A percentile compares a stretch with the other conserved stretches of the same genome.
Conservation (phyloP, 2,797 vertebrate species). For the Danionella dracula region DNA sequence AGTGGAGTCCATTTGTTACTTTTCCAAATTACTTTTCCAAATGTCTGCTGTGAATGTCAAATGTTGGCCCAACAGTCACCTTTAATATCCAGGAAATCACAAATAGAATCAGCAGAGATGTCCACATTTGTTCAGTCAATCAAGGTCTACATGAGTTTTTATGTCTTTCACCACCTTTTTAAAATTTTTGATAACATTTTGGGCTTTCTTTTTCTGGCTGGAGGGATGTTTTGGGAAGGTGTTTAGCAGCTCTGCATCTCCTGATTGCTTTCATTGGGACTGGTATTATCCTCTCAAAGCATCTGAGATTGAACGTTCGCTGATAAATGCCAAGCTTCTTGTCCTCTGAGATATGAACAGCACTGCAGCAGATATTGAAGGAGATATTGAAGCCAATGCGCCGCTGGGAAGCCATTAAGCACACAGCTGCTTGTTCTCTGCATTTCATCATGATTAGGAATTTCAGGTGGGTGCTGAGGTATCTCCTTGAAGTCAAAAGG, state of each 20-base stretch:
- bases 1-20: no score
- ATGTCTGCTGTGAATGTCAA: no score
- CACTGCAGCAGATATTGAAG: conserved; percentile 19
- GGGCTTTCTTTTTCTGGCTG: not conserved
- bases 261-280: conserved; percentile 45
- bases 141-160: no score
- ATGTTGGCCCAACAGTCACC: no score
- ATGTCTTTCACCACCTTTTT: no score
- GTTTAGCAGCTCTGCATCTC: conserved; percentile 37
- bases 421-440: not conserved
- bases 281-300: conserved; percentile 11
- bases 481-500: not conserved
- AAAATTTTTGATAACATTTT: no score
- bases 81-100: no score
- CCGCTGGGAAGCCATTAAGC: conserved; percentile 21
- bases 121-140: no score
- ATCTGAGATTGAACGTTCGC: conserved; percentile 39
- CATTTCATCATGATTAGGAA: not conserved
- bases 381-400: conserved; percentile 37
- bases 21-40: no score
- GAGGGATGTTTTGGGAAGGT: conserved; percentile 28
- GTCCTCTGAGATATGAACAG: conserved; percentile 35
- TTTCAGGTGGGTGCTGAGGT: not conserved
- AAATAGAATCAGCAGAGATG: no score
- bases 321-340: conserved; percentile 25